Conservation (phyloP, 2,797 vertebrate species). For the Accipiter fasciatus region DNA sequence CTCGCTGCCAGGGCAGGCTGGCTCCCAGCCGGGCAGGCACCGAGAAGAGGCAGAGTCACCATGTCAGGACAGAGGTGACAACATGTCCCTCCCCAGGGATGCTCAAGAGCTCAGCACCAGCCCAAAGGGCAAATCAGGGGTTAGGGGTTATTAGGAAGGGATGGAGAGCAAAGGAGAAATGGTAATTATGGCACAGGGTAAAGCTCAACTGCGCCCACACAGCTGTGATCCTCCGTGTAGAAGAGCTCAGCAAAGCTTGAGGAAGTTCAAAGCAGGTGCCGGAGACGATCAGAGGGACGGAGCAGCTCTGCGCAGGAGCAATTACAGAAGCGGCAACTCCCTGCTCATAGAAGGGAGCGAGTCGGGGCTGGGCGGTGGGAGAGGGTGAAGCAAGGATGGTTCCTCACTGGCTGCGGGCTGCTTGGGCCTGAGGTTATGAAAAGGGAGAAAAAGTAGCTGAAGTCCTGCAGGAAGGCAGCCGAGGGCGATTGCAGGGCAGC, state of each 20-base stretch:
- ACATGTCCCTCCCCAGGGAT: background rate
- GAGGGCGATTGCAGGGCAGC: background rate
- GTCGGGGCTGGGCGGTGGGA: background rate
- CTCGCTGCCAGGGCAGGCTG: background rate
- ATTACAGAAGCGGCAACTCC: background rate
- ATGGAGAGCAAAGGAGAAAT: background rate
- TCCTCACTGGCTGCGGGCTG: background rate
- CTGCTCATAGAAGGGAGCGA: background rate
- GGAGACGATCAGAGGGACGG: background rate
- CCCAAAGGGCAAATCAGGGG: rapidly evolving
- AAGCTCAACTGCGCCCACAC: background rate
- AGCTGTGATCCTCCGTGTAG: background rate
- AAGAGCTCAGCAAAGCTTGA: background rate
- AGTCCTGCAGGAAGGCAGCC: background rate
- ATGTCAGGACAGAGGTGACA: background rate
- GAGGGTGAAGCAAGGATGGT: background rate
- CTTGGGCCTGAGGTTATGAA: background rate
- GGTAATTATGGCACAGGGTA: background rate
- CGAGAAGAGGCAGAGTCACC: background rate
- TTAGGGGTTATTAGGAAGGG: background rate
- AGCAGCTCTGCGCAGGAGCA: background rate
- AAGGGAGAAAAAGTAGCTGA: background rate
- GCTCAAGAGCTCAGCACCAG: background rate
- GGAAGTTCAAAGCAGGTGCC: rapidly evolving
- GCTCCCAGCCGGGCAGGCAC: rapidly evolving